phyloP scores from a whole-genome alignment of 2,888 invertebrate genomes.

The Tetragonula carbonaria region DNA sequence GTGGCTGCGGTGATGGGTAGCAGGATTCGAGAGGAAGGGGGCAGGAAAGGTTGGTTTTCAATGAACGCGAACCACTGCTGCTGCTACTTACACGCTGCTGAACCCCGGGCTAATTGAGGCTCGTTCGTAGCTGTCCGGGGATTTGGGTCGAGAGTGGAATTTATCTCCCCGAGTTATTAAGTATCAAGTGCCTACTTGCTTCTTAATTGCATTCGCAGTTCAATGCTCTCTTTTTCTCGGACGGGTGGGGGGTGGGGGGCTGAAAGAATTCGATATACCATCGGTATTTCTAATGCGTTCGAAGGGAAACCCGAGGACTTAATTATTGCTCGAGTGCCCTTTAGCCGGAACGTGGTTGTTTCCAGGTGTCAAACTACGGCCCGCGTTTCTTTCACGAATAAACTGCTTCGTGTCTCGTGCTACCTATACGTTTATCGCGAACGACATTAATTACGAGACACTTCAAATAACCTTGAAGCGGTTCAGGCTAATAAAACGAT shows the following conservation, averaged over 20 bases:
- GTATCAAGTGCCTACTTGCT: constrained; percentile 41
- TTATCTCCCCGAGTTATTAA: constrained; percentile 44
- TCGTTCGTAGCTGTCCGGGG: constrained; percentile 40
- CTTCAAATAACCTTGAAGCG: background rate
- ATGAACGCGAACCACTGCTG: constrained; percentile 19
- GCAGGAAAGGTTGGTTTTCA: constrained; percentile 18
- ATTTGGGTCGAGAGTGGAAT: constrained; percentile 44
- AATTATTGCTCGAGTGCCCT: background rate
- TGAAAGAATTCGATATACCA: constrained; percentile 18
- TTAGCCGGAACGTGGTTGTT: background rate
- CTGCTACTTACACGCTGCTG: constrained; percentile 12
- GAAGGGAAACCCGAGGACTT: constrained; percentile 2
- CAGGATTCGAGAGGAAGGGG: too few species aligned
- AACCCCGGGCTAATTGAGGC: constrained; percentile 31
- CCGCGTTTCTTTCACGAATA: background rate
- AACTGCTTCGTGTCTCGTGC: background rate
- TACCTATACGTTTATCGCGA: background rate
- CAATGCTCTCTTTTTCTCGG: constrained; percentile 4
- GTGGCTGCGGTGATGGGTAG: too few species aligned
- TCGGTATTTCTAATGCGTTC: constrained; percentile 8
- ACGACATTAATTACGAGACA: background rate
- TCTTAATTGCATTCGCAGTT: constrained; percentile 42
- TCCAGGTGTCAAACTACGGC: background rate
- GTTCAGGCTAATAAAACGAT: background rate
- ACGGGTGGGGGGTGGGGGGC: background rate